These are phyloP conservation scores for Osmerus eperlanus DNA, from an alignment of 2,113 vertebrate genomes.

Conservation along the genomic window DNA sequence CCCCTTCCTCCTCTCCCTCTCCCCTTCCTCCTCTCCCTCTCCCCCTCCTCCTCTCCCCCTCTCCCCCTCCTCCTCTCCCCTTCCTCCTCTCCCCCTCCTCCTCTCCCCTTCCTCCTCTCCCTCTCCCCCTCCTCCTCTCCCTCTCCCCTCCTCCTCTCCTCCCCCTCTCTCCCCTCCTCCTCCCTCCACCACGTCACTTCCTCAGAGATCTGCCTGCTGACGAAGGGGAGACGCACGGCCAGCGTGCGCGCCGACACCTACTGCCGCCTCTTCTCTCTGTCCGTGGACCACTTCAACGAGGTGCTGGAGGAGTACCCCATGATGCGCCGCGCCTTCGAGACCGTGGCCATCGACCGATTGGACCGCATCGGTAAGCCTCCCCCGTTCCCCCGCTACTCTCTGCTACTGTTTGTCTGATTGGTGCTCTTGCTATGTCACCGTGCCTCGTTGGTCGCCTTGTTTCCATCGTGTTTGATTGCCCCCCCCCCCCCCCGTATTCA, in stretches of 20 bases:
- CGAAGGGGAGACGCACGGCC: slow-evolving; percentile 94
- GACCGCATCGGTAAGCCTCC: slow-evolving; percentile 89
- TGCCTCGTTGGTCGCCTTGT: slow-evolving; percentile 69
- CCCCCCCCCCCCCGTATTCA: slow-evolving; percentile 4
- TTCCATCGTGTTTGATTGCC: slow-evolving; percentile 18
- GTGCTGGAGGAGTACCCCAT: slow-evolving; percentile 98
- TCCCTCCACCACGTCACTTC: not conserved
- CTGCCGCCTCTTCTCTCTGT: slow-evolving; percentile 95
- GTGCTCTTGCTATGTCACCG: slow-evolving; percentile 66
- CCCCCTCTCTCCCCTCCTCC: too few species aligned
- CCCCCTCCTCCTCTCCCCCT: too few species aligned
- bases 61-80: too few species aligned
- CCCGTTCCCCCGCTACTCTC: not conserved
- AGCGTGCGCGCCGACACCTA: slow-evolving; percentile 97
- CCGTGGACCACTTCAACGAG: slow-evolving; percentile 98
- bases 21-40: too few species aligned
- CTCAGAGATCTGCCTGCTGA: slow-evolving; percentile 94
- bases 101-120: too few species aligned
- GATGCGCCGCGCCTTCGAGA: slow-evolving; percentile 98
- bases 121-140: too few species aligned
- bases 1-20: too few species aligned
- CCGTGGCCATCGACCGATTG: slow-evolving; percentile 94
- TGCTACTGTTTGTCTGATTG: slow-evolving; percentile 27
- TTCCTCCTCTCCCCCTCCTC: too few species aligned
- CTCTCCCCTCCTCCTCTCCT: too few species aligned